phyloP scores from a whole-genome alignment of 2,797 vertebrate species.

The Ibycter americanus region DNA sequence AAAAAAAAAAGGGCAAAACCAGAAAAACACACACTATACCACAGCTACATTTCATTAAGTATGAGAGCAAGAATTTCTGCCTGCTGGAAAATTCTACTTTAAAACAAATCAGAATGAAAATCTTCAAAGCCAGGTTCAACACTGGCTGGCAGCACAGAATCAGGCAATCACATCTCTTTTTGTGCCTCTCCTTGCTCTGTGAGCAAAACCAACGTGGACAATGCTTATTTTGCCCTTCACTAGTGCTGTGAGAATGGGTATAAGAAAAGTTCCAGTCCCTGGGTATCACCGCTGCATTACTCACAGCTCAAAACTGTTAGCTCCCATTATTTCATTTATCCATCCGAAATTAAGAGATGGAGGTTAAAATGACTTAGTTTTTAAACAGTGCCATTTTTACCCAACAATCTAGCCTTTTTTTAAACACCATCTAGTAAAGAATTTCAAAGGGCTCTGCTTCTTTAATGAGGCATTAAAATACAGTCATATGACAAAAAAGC shows the following conservation, averaged over 20 bases:
- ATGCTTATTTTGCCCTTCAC: neutral
- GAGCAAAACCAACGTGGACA: neutral
- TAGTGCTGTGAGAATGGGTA: neutral
- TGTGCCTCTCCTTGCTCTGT: neutral
- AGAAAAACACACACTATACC: neutral
- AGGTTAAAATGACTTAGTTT: conserved; percentile 26
- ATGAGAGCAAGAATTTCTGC: neutral
- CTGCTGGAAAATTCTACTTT: neutral
- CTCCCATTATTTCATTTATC: neutral
- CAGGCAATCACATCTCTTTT: neutral
- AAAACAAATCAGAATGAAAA: neutral
- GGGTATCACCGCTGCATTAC: neutral
- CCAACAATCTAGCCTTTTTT: conserved; percentile 29
- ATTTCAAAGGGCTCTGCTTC: conserved; percentile 76
- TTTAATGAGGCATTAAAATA: conserved; percentile 82
- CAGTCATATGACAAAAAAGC: conserved; percentile 82
- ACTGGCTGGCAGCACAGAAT: neutral
- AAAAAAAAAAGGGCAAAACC: neutral
- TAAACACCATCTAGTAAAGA: conserved; percentile 72
- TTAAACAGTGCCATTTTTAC: conserved; percentile 57
- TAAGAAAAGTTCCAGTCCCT: neutral
- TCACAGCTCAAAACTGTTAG: neutral
- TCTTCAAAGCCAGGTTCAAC: neutral
- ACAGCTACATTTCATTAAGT: neutral
- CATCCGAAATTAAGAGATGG: conserved; percentile 24